Conservation (phyloP, 2,888 invertebrate genomes). For the Lepetodrilus schrolli region DNA sequence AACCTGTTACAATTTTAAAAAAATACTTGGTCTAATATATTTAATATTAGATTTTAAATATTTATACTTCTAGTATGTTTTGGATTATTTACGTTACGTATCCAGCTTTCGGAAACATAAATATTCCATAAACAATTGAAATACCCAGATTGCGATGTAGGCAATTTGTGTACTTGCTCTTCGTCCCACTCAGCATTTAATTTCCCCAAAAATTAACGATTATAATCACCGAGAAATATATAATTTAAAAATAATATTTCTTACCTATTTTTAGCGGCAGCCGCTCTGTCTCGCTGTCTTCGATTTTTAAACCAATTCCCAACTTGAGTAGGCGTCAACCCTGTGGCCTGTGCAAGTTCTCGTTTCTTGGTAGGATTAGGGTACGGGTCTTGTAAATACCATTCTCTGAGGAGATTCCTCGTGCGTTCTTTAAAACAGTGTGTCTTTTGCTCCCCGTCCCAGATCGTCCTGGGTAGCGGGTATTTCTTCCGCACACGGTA, state of each 20-base stretch:
- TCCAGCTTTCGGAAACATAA: too few species aligned
- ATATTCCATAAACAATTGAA: too few species aligned
- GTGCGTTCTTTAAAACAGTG: slow-evolving; percentile 97
- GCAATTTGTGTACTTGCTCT: too few species aligned
- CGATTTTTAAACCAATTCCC: slow-evolving; percentile 96
- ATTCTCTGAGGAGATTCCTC: slow-evolving; percentile 93
- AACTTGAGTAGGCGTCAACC: slow-evolving; percentile 93
- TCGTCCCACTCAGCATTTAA: too few species aligned
- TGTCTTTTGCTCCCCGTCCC: slow-evolving; percentile 97
- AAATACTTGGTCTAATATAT: too few species aligned
- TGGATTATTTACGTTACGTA: too few species aligned
- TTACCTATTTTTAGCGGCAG: slow-evolving; percentile 96
- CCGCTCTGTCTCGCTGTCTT: slow-evolving; percentile 89
- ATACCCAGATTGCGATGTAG: too few species aligned
- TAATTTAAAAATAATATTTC: background rate
- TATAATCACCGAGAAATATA: background rate
- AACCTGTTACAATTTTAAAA: too few species aligned
- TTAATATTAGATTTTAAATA: too few species aligned
- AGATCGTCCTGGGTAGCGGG: slow-evolving; percentile 91
- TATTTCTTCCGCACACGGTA: slow-evolving; percentile 95
- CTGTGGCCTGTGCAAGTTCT: slow-evolving; percentile 91
- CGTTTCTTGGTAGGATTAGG: slow-evolving; percentile 95
- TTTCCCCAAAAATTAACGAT: too few species aligned
- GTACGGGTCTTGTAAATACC: slow-evolving; percentile 88
- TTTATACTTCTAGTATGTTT: too few species aligned